These are phyloP conservation scores for Drosophila baimaii DNA, from an alignment of 1,140 invertebrate species.

Conservation along the genomic window DNA sequence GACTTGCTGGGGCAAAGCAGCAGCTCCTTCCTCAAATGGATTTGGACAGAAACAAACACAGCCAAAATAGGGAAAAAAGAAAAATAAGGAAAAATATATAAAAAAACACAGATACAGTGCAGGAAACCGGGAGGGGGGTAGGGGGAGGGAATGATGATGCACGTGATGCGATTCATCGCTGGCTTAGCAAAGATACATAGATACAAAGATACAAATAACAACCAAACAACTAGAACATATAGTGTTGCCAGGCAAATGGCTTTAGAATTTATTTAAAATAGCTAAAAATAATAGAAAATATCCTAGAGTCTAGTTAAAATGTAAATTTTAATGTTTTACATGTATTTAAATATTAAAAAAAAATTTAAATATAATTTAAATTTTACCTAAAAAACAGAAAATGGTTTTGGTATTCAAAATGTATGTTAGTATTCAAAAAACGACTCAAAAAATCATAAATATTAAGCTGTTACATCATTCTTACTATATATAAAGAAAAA, in stretches of 20 bases:
- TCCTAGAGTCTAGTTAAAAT: background rate
- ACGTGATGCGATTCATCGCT: constrained; percentile 47
- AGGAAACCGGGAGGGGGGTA: background rate
- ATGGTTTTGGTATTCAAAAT: background rate
- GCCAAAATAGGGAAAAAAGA: constrained; percentile 5
- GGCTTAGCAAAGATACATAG: constrained; percentile 34
- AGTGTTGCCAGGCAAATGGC: constrained; percentile 3
- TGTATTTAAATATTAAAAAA: background rate
- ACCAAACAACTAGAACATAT: constrained; percentile 9
- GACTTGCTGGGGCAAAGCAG: constrained; percentile 8
- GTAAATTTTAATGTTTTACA: fast-evolving
- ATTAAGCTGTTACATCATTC: too few relatives aligned
- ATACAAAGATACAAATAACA: constrained; percentile 34
- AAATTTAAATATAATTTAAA: background rate
- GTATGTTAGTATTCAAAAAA: background rate
- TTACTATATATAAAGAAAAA: too few relatives aligned
- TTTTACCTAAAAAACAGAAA: background rate
- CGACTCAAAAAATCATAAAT: background rate
- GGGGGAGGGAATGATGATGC: constrained; percentile 10
- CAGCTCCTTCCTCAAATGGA: constrained; percentile 39
- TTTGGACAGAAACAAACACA: constrained; percentile 45
- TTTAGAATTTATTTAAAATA: background rate
- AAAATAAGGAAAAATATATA: constrained; percentile 12
- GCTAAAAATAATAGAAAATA: background rate
- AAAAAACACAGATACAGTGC: constrained; percentile 33